phyloP scores from a whole-genome alignment of 2,113 vertebrate genomes.

The Cnemophilus loriae region DNA sequence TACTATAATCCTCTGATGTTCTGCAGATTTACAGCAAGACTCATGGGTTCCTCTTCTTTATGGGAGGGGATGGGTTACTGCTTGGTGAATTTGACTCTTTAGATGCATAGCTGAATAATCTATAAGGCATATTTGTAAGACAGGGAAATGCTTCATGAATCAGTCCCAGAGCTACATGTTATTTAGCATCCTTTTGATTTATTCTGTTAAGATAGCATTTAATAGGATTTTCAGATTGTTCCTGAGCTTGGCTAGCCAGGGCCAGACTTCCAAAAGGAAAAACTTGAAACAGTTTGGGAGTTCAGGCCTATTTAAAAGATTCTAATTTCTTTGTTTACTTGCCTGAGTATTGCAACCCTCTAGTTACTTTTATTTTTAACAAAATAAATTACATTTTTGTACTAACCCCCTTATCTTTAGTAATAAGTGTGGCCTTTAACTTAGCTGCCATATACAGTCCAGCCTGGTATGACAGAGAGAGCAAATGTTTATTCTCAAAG shows the following conservation, averaged over 20 bases:
- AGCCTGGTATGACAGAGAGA: neutral
- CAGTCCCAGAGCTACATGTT: neutral
- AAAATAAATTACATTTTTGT: neutral
- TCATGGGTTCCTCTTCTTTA: neutral
- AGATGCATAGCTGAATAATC: neutral
- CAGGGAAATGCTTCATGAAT: neutral
- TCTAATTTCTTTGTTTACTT: neutral
- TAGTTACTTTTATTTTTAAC: neutral
- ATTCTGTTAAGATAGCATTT: neutral
- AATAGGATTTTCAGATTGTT: neutral
- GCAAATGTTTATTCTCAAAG: neutral
- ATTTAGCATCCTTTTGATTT: neutral
- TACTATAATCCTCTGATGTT: conserved; percentile 20
- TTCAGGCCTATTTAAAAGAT: neutral
- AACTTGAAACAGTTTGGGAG: neutral
- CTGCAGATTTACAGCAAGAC: neutral
- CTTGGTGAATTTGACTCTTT: neutral
- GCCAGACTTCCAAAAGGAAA: neutral
- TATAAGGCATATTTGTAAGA: neutral
- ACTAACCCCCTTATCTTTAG: neutral
- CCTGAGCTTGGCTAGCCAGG: neutral
- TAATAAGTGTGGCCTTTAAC: neutral
- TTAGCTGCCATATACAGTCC: neutral
- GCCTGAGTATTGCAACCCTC: neutral
- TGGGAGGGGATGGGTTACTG: neutral